Conservation (phyloP, 1,140 invertebrate species). For the Saccostrea glomerata region DNA sequence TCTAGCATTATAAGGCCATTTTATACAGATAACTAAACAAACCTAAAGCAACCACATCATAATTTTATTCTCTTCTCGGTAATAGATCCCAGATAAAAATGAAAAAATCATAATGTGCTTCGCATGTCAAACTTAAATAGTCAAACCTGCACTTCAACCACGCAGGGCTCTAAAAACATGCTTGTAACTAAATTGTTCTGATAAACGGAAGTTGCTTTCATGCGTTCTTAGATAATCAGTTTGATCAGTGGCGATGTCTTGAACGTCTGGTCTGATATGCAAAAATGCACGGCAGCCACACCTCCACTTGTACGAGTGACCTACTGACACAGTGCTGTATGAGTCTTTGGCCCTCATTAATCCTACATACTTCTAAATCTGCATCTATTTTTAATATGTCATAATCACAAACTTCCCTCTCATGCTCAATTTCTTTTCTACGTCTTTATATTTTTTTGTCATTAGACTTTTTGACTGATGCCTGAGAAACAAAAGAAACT, state of each 20-base stretch:
- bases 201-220: constrained; percentile 23
- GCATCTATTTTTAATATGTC: not conserved
- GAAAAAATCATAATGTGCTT: not conserved
- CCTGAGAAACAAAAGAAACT: constrained; percentile 20
- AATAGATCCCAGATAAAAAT: not conserved
- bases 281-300: not conserved
- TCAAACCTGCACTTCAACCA: not conserved
- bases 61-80: not conserved
- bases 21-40: not conserved
- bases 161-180: not conserved
- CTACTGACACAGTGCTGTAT: not conserved
- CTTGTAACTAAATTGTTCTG: not conserved
- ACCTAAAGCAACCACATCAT: not conserved
- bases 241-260: not conserved
- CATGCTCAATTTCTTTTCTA: not conserved
- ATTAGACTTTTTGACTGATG: not conserved
- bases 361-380: not conserved
- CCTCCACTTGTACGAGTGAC: not conserved
- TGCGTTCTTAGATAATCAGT: not conserved
- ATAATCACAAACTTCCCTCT: constrained; percentile 10
- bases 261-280: not conserved
- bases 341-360: not conserved
- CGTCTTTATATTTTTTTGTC: not conserved
- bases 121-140: not conserved
- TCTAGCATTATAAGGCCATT: not conserved